Percentiles rank a stretch among this genome's conserved stretches.
Conservation (phyloP, 2,113 vertebrate species). For the Zootoca vivipara region DNA sequence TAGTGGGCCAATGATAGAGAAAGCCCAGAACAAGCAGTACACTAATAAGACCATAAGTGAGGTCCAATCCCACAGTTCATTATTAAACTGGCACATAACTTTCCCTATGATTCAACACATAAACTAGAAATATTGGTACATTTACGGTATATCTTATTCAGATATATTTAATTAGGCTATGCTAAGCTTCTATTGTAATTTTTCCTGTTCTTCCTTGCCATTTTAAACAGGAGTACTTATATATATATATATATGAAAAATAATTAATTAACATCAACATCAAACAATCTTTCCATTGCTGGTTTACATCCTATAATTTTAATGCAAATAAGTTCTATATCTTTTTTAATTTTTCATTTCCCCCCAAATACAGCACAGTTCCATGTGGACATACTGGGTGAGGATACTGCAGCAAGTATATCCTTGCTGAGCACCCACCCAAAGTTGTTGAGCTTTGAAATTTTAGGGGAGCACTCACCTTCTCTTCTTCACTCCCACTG, state of each 20-base stretch:
- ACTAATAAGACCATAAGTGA: neutral
- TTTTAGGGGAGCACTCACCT: no score
- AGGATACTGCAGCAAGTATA: neutral
- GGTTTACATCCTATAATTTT: neutral
- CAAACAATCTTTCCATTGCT: neutral
- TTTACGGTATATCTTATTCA: neutral
- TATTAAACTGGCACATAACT: neutral
- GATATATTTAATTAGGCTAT: neutral
- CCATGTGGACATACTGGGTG: neutral
- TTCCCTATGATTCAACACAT: neutral
- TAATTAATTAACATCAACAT: neutral
- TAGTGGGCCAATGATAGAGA: neutral
- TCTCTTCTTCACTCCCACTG: no score
- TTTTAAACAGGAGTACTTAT: neutral
- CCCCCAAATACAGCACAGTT: neutral
- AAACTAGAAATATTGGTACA: neutral
- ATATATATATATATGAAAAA: no score
- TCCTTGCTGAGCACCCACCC: neutral
- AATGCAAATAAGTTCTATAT: neutral
- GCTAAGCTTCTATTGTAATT: neutral
- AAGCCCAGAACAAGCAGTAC: neutral
- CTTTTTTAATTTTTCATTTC: neutral
- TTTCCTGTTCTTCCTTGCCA: neutral
- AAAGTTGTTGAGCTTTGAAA: no score
- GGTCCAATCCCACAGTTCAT: neutral